Evolutionary conservation across 2,113 vertebrate genomes (phyloP).

Genomic region (Protobothrops flavoviridis): DNA sequence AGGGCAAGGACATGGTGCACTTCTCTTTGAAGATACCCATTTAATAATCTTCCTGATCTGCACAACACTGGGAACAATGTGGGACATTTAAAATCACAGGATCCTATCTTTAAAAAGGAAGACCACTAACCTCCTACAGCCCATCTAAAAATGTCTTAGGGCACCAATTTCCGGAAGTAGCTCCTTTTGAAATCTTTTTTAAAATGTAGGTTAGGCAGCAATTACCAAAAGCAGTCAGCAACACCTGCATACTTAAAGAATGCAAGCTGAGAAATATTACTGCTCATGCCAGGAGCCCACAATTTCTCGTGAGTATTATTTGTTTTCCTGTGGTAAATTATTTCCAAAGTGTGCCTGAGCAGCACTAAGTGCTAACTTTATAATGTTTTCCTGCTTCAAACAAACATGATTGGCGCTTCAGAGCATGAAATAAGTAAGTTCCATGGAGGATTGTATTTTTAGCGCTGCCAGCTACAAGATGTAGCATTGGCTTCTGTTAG

Average conservation of each 20-base stretch:
- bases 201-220: background rate
- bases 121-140: background rate
- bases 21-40: background rate
- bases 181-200: background rate
- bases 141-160: background rate
- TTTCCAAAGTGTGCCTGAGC: slow-evolving; percentile 14
- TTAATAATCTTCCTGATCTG: background rate
- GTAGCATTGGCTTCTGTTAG: slow-evolving; percentile 56
- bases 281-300: background rate
- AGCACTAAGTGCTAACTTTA: slow-evolving; percentile 23
- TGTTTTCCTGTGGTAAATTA: slow-evolving; percentile 32
- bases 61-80: background rate
- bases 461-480: slow-evolving; percentile 53
- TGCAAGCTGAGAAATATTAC: background rate
- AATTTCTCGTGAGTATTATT: background rate
- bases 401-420: slow-evolving; percentile 46
- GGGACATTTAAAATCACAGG: background rate
- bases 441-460: slow-evolving; percentile 59
- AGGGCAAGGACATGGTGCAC: background rate
- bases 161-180: background rate
- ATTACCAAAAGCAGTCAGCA: background rate
- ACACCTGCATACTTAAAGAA: background rate
- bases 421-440: slow-evolving; percentile 60
- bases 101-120: background rate
- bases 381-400: slow-evolving; percentile 9